Evolutionary conservation across 30 jellyfish, hydroid and myxozoan genomes (phyloP).

Genomic region (Cassiopea xamachana): DNA sequence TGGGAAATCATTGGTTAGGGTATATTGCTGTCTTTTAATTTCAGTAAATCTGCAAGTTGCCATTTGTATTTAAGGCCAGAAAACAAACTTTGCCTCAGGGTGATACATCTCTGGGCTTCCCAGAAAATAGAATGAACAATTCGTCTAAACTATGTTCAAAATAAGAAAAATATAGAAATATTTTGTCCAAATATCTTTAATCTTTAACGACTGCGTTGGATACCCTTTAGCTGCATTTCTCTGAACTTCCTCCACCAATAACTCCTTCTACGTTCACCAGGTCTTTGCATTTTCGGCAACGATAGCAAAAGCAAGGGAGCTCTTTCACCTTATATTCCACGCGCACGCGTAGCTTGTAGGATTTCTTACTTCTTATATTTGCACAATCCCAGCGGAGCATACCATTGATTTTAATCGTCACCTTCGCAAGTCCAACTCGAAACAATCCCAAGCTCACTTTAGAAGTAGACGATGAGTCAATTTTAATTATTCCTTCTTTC

Average conservation of each 20-base stretch:
- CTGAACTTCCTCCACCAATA: slow-evolving; percentile 48
- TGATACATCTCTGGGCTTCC: slow-evolving; percentile 25
- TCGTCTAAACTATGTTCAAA: neutral
- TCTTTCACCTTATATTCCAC: slow-evolving; percentile 61
- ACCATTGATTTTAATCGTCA: slow-evolving; percentile 35
- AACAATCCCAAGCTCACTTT: slow-evolving; percentile 38
- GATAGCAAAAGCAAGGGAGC: slow-evolving; percentile 62
- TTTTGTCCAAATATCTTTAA: neutral
- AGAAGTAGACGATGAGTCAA: slow-evolving; percentile 30
- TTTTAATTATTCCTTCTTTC: slow-evolving; percentile 21
- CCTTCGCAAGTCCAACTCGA: slow-evolving; percentile 39
- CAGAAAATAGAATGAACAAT: slow-evolving; percentile 10
- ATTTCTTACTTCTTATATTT: slow-evolving; percentile 32
- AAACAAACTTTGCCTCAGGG: slow-evolving; percentile 34
- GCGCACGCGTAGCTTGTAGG: slow-evolving; percentile 65
- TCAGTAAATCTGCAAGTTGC: slow-evolving; percentile 29
- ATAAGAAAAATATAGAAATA: neutral
- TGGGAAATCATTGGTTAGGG: no score
- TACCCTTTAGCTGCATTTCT: slow-evolving; percentile 20
- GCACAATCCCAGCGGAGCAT: slow-evolving; percentile 65
- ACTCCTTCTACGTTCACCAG: slow-evolving; percentile 52
- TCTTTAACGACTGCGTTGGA: neutral
- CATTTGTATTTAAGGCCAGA: slow-evolving; percentile 62
- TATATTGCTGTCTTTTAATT: slow-evolving; percentile 13
- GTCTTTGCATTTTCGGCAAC: slow-evolving; percentile 59